These are phyloP conservation scores for Cladopsammia gracilis DNA, from an alignment of 64 coral and sea anemone genomes.

Conservation along the genomic window DNA sequence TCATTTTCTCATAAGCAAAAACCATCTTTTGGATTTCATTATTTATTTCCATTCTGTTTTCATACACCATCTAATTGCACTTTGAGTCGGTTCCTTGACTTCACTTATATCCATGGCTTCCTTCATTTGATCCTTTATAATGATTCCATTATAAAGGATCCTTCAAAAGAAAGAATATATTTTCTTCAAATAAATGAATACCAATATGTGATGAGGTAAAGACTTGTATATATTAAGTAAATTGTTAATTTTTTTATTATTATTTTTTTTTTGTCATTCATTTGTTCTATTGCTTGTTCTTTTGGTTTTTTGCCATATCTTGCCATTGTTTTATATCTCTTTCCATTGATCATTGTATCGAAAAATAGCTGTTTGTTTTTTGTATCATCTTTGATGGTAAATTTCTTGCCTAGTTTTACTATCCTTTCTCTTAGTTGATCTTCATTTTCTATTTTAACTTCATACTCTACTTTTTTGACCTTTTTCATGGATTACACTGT, in stretches of 20 bases:
- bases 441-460: slow-evolving; percentile 22
- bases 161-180: too few species aligned
- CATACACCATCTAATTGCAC: too few species aligned
- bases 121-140: too few species aligned
- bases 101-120: too few species aligned
- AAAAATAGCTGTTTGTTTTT: not conserved
- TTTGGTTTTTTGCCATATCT: slow-evolving; percentile 31
- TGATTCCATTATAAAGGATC: too few species aligned
- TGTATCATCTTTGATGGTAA: slow-evolving; percentile 17
- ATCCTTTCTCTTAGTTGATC: slow-evolving; percentile 35
- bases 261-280: slow-evolving; percentile 3
- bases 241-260: not conserved
- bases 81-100: too few species aligned
- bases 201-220: too few species aligned
- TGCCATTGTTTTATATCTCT: not conserved
- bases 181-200: too few species aligned
- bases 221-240: too few species aligned
- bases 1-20: too few species aligned
- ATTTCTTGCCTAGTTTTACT: slow-evolving; percentile 6
- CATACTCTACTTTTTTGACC: slow-evolving; percentile 22
- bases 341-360: slow-evolving; percentile 2
- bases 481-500: slow-evolving; percentile 19
- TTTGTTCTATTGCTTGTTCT: slow-evolving; percentile 25
- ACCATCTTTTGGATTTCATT: too few species aligned
- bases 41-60: too few species aligned